phyloP scores from a whole-genome alignment of 1,140 invertebrate species.

The Aphaenogaster floridana region DNA sequence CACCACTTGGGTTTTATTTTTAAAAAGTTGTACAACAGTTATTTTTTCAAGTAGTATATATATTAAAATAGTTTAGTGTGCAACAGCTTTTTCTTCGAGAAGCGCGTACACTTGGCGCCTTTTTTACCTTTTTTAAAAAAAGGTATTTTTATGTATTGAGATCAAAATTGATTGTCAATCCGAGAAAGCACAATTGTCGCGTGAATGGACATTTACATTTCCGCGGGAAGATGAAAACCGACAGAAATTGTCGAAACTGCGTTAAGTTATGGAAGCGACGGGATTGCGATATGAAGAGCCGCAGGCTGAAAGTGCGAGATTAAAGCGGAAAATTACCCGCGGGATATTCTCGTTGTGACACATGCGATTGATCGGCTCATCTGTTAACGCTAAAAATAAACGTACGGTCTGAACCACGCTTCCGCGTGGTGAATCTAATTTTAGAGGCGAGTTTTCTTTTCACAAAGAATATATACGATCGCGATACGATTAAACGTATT shows the following conservation, averaged over 20 bases:
- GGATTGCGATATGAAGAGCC: conserved; percentile 1
- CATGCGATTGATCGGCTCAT: conserved; percentile 42
- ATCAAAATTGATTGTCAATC: conserved; percentile 13
- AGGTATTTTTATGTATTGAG: too few relatives aligned
- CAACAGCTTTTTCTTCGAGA: too few relatives aligned
- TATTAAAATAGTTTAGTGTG: too few relatives aligned
- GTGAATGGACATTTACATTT: conserved; percentile 40
- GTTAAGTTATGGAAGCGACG: conserved; percentile 7
- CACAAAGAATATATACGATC: not conserved
- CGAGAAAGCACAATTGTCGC: not conserved
- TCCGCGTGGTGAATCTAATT: conserved; percentile 22
- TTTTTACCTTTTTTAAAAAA: too few relatives aligned
- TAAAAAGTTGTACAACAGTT: too few relatives aligned
- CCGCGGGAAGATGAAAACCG: conserved; percentile 47
- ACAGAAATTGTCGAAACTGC: conserved; percentile 15
- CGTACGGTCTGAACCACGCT: not conserved
- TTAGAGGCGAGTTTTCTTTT: conserved; percentile 9
- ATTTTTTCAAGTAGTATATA: too few relatives aligned
- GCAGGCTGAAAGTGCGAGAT: conserved; percentile 8
- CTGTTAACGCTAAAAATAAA: conserved; percentile 32
- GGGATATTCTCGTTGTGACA: conserved; percentile 23
- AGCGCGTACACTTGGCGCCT: too few relatives aligned
- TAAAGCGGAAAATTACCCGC: conserved; percentile 27
- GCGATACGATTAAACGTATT: not conserved
- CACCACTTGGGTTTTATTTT: too few relatives aligned